Evolutionary conservation across 2,888 invertebrate species (phyloP), one percentile per base, ranked within the genome.

Genomic region (Agriopis aurantiaria): DNA sequence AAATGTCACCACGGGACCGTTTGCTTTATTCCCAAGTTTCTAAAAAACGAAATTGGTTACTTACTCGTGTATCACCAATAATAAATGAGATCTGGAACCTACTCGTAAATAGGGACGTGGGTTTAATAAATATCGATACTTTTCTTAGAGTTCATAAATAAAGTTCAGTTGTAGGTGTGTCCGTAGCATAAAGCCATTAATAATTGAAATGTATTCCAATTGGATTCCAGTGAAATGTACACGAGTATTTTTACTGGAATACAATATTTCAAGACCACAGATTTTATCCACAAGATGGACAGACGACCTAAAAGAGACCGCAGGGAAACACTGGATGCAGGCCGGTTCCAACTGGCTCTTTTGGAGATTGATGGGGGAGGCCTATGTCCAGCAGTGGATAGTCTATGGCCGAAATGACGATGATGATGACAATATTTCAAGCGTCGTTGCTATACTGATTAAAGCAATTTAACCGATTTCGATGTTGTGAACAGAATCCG

Each of bases 11-110:
- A 33, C 11, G 58, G 58, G 53, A 60, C 59, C 56, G 60, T 8
- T 48, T 14, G 23, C 45, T 63, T 41, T 46, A 49, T 59, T 62
- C 45, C 49, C 58, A 8, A 56, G 40, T 14, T 48, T 58, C 17
- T 48, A 52, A 51, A 68, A 72, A 65, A 48, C 62, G 46, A 53
- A 68, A 68, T 66, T 66, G 63, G 56, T 55, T 43, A 65, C 56
- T 48, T 33, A 57, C 52, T 53, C 61, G 46, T 41, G 59, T 63
- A 65, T 40, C 53, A 46, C 23, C 7, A 59, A 68, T 68, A 71
- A 68, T 65, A 68, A 68, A 65, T 68, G 63, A 62, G 56, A 52
- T 58, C 41, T 6, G 23, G 40, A 65, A 52, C 52, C 59, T 59
- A 46, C 52, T 43, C 49, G 41, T 51, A 57, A 41, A 48, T 46